Evolutionary conservation across 2,797 vertebrate genomes (phyloP), one percentile per base, ranked within the genome.

Genomic region (Onychomys torridus): DNA sequence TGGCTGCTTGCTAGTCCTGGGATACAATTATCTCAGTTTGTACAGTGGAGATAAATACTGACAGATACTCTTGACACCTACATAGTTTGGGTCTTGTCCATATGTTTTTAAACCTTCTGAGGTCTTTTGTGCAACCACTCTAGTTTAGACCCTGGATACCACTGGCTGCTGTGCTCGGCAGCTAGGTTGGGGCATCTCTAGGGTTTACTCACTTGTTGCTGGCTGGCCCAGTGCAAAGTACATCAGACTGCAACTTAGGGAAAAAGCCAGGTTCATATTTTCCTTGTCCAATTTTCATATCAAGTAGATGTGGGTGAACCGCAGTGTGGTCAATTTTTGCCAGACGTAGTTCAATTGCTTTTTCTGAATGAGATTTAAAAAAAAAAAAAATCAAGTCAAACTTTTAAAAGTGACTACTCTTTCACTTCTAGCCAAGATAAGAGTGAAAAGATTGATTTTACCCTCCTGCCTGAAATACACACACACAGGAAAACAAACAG

Each of bases 241-340:
- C 99, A 27, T 99, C 99, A 21, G 99, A 99, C 98, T 99, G 99
- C 91, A 99, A 98, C 32, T 99, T 99, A 59, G 99, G 99, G 98
- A 99, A 99, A 98, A 99, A 99, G 93, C 99, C 99, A 19, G 99
- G 99, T 97, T 99, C 99, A 0, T 99, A 99, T 91, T 99, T 99
- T 7, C 99, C 99, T 98, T 99, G 99, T 71, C 99, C 99, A 43
- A 99, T 99, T 99, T 99, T 99, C 99, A 99, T 99, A 98, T 99
- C 99, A 98, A 99, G 98, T 95, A 99, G 99, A 98, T 99, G 99
- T 23, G 99, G 99, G 93, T 99, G 99, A 95, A 99, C 98, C 17
- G 99, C 99, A 6, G 99, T 99, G 98, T 99, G 99, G 98, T 99
- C 99, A 52, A 99, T 99, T 99, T 99, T 99, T 92, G 98, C 97